Evolutionary conservation across 2,797 vertebrate species (phyloP), one percentile per base, ranked within the genome.

Genomic region (Gymnoscopelus microlampas): DNA sequence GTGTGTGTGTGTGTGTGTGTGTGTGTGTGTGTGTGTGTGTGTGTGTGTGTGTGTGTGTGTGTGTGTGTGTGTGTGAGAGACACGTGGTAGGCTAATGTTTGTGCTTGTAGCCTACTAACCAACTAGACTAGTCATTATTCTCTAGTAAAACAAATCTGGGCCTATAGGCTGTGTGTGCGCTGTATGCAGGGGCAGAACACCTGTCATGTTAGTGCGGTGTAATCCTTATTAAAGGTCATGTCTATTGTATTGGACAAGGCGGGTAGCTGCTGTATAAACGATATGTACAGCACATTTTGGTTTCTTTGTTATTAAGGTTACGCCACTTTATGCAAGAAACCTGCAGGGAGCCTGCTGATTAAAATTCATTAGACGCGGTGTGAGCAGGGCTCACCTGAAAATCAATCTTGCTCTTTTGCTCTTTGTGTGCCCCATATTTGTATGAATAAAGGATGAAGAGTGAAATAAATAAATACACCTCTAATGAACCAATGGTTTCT

Each of bases 151-250:
- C 1, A 19, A 19, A 19, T 19, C 19, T 19, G 19, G 19, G 19
- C 19, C 19, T 13, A 19, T 54, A n/a, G 23, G 35, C 9, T 53
- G 61, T 15, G 15, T 53, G 49, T 32, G 15, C 19, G 1, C 19
- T 39, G 56, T 8, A n/a, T 1, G 69, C 29, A 19, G 19, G 19
- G 19, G 19, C 19, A 19, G 19, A 19, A 19, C 51, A 74, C 70
- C 67, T 76, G 75, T 56, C 77, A 29, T 51, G 67, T 65, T 68
- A 49, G 68, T 71, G 68, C 66, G 63, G 23, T 19, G 5, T 68
- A 73, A 83, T 74, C 76, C 78, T 62, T 78, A 79, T 80, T 80
- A 71, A 35, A 63, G 7, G 68, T 73, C 66, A 48, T 57, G 60
- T 60, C 57, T 60, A 49, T 78, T 35, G 66, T 60, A 49, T 78